Conservation (phyloP, 2,797 vertebrate species). For the Alca torda region DNA sequence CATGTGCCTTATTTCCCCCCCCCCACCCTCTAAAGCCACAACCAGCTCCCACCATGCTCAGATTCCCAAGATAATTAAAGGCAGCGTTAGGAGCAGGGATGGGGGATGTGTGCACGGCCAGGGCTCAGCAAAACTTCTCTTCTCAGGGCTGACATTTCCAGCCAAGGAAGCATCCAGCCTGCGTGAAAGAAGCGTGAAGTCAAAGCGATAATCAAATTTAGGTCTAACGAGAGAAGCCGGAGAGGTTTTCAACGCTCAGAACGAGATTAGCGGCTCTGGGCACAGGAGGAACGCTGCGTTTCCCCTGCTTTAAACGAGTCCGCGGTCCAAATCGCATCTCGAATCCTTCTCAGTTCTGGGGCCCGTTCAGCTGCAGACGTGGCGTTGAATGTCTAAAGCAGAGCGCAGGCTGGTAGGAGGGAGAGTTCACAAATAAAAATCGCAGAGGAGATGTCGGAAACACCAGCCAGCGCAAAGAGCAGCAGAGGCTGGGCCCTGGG, state of each 20-base stretch:
- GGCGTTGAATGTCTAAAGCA: neutral
- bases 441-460: neutral
- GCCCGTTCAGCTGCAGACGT: accelerated
- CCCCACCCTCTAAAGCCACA: neutral
- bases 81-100: neutral
- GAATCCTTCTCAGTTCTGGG: neutral
- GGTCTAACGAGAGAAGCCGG: neutral
- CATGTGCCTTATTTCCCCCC: neutral
- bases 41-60: neutral
- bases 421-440: neutral
- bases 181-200: neutral
- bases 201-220: neutral
- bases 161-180: neutral
- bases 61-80: neutral
- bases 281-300: neutral
- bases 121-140: neutral
- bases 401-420: neutral
- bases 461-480: neutral
- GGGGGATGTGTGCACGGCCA: accelerated
- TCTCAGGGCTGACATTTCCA: neutral
- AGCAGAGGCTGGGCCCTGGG: neutral
- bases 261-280: neutral
- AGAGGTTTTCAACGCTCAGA: neutral
- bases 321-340: neutral
- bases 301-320: neutral